Evolutionary conservation across 2,113 vertebrate species (phyloP).

Genomic region (Leptodactylus fuscus): DNA sequence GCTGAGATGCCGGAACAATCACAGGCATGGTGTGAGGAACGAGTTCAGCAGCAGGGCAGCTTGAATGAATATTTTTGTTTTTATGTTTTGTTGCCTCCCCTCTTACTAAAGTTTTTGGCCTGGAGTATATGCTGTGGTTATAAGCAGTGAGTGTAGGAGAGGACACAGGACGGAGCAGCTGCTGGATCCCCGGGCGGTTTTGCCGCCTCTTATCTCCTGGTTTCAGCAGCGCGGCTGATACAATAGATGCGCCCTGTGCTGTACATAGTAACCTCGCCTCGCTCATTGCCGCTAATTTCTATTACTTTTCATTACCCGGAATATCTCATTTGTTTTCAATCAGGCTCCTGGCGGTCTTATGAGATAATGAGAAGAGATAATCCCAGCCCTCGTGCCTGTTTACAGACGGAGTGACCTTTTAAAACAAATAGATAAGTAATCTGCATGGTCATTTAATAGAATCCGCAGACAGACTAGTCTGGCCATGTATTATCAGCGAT

Average conservation of each 20-base stretch:
- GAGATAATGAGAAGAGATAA: constrained; percentile 43
- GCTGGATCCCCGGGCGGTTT: not conserved
- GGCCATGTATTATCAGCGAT: not conserved
- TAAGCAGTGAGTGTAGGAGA: too few species aligned
- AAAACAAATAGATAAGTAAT: constrained; percentile 44
- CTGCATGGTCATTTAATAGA: constrained; percentile 5
- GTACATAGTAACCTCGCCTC: not conserved
- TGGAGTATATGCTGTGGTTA: too few species aligned
- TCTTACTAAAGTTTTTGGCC: too few species aligned
- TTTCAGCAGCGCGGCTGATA: constrained; percentile 48
- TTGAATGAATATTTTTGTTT: too few species aligned
- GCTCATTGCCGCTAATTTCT: constrained; percentile 53
- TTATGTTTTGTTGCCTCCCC: too few species aligned
- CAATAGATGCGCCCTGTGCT: constrained; percentile 31
- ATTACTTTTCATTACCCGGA: constrained; percentile 50
- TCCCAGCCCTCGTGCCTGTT: constrained; percentile 29
- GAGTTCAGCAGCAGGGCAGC: too few species aligned
- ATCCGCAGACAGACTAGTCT: not conserved
- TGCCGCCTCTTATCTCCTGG: constrained; percentile 29
- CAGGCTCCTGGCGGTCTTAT: not conserved
- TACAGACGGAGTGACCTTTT: constrained; percentile 38
- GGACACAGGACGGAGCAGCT: not conserved
- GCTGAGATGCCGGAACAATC: too few species aligned
- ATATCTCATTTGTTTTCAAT: constrained; percentile 45
- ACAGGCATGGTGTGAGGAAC: too few species aligned